phyloP scores from a whole-genome alignment of 2,797 vertebrate species.

The Dryobates pubescens region DNA sequence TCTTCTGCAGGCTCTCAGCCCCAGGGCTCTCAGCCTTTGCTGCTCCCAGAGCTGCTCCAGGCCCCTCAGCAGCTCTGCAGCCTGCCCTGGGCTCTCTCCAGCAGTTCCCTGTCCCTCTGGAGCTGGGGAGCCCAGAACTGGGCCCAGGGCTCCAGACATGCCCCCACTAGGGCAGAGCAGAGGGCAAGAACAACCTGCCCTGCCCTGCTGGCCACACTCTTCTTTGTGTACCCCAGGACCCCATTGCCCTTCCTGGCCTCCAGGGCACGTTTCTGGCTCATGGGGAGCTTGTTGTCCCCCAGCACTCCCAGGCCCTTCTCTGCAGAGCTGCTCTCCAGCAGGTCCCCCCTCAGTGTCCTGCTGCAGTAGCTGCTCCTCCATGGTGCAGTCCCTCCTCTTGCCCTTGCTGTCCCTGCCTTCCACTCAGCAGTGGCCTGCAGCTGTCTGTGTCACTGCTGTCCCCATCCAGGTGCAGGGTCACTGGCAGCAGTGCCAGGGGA shows the following conservation, averaged over 20 bases:
- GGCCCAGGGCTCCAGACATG: not conserved
- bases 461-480: too few relatives aligned
- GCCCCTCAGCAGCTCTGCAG: not conserved
- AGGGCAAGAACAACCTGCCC: too few relatives aligned
- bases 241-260: too few relatives aligned
- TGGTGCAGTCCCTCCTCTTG: not conserved
- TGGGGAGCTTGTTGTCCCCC: too few relatives aligned
- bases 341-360: not conserved
- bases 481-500: rapidly evolving
- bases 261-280: too few relatives aligned
- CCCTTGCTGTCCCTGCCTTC: not conserved
- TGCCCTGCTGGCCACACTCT: too few relatives aligned
- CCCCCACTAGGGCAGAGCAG: not conserved
- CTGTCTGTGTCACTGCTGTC: not conserved
- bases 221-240: too few relatives aligned
- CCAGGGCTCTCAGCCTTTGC: too few relatives aligned
- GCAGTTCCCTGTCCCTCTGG: not conserved
- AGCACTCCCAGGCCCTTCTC: not conserved
- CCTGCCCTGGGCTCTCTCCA: not conserved
- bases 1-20: too few relatives aligned
- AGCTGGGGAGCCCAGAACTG: not conserved
- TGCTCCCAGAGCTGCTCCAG: too few relatives aligned
- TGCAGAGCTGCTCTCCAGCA: not conserved
- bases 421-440: not conserved
- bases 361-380: not conserved